Evolutionary conservation across 23 tunicate species (phyloP).

Genomic region (Clavelina lepadiformis): DNA sequence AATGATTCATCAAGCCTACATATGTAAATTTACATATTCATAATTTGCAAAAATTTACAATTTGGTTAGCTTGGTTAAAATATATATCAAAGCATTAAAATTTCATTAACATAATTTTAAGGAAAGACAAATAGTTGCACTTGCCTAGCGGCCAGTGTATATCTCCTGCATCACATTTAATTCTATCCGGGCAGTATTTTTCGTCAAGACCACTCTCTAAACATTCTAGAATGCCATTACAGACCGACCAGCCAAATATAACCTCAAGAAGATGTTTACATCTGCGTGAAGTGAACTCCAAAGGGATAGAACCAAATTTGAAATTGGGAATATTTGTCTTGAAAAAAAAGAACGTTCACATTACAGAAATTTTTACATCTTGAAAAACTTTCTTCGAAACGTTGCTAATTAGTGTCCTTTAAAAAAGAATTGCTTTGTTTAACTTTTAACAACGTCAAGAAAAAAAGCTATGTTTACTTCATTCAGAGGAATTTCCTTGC

Average conservation of each 20-base stretch:
- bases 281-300: background rate
- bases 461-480: background rate
- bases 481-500: slow-evolving; percentile 4
- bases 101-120: too few species aligned
- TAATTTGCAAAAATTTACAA: background rate
- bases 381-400: too few species aligned
- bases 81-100: background rate
- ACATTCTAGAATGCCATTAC: slow-evolving; percentile 44
- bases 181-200: slow-evolving; percentile 8
- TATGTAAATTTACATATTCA: background rate
- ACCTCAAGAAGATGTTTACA: background rate
- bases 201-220: slow-evolving; percentile 26
- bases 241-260: slow-evolving; percentile 15
- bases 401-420: too few species aligned
- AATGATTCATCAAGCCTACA: background rate
- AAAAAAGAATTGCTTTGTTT: too few species aligned
- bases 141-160: too few species aligned
- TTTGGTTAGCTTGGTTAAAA: background rate
- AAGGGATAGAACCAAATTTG: too few species aligned
- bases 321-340: too few species aligned
- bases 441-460: too few species aligned
- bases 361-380: too few species aligned
- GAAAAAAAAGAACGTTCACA: too few species aligned
- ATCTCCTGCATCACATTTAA: slow-evolving; percentile 32
- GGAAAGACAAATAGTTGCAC: too few species aligned